Evolutionary conservation across 1,140 invertebrate genomes (phyloP).

Genomic region (Psix sp.): DNA sequence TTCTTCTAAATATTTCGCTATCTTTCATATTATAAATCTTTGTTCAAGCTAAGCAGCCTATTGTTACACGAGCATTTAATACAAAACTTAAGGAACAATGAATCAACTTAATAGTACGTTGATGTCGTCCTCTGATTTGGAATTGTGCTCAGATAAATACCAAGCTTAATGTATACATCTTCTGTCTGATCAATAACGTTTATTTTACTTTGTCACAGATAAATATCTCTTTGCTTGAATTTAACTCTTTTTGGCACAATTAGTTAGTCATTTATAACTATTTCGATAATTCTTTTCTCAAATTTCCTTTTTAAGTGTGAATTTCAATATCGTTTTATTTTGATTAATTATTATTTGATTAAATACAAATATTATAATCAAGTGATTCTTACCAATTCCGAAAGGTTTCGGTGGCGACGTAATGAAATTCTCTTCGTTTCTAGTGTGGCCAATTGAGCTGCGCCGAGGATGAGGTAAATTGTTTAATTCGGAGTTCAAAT

Average conservation of each 20-base stretch:
- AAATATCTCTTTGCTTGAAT: background rate
- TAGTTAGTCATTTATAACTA: too few species aligned
- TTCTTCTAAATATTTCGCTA: conserved; percentile 24
- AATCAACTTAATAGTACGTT: conserved; percentile 32
- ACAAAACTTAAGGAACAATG: conserved; percentile 31
- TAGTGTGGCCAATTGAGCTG: conserved; percentile 72
- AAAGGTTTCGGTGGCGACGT: conserved; percentile 83
- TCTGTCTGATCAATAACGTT: conserved; percentile 14
- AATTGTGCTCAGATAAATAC: conserved; percentile 8
- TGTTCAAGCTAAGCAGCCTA: conserved; percentile 1
- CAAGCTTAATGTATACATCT: conserved; percentile 1
- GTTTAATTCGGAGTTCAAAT: conserved; percentile 80
- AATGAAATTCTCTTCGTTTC: conserved; percentile 77
- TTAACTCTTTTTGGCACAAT: too few species aligned
- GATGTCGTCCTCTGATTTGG: conserved; percentile 4
- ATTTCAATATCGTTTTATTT: background rate
- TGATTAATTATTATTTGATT: background rate
- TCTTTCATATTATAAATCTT: conserved; percentile 19
- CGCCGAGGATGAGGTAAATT: conserved; percentile 66
- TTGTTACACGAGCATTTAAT: conserved; percentile 29
- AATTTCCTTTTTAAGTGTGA: background rate
- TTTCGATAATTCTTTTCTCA: background rate
- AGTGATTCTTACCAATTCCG: conserved; percentile 83
- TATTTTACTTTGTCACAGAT: conserved; percentile 1
- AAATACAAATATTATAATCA: background rate